phyloP scores from a whole-genome alignment of 1,140 invertebrate genomes.

The Calephelis virginiensis region DNA sequence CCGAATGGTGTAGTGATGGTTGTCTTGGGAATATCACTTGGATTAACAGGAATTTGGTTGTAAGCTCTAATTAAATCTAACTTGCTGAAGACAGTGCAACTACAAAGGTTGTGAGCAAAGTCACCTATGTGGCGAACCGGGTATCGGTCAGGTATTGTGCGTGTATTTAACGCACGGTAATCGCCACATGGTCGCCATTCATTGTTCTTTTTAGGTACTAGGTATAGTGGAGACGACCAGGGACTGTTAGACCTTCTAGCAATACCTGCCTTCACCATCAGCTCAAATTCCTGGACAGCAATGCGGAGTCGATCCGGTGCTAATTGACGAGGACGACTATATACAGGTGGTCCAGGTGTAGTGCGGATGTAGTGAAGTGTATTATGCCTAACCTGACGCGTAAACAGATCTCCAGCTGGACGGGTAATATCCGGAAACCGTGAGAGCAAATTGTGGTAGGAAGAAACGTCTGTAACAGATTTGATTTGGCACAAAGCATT shows the following conservation, averaged over 20 bases:
- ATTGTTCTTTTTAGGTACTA: constrained; percentile 20
- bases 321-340: constrained; percentile 17
- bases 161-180: constrained; percentile 1
- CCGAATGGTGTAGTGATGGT: constrained; percentile 2
- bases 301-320: constrained; percentile 21
- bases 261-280: constrained; percentile 20
- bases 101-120: not conserved
- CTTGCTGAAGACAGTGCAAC: constrained; percentile 18
- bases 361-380: constrained; percentile 17
- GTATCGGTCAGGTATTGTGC: constrained; percentile 15
- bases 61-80: constrained; percentile 14
- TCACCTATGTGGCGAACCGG: not conserved
- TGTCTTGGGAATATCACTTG: constrained; percentile 10
- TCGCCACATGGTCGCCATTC: constrained; percentile 13
- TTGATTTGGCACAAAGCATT: constrained; percentile 20
- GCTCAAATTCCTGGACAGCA: constrained; percentile 11
- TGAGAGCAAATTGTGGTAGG: constrained; percentile 1
- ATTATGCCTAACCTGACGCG: constrained; percentile 14
- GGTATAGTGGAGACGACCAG: constrained; percentile 2
- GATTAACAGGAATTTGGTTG: constrained; percentile 13
- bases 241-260: constrained; percentile 14
- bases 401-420: constrained; percentile 5
- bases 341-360: constrained; percentile 11
- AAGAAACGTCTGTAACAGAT: constrained; percentile 19
- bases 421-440: constrained; percentile 21